Percentiles rank a stretch among this genome's conserved stretches.
Conservation (phyloP, 2,113 vertebrate species). For the Eonycteris spelaea region DNA sequence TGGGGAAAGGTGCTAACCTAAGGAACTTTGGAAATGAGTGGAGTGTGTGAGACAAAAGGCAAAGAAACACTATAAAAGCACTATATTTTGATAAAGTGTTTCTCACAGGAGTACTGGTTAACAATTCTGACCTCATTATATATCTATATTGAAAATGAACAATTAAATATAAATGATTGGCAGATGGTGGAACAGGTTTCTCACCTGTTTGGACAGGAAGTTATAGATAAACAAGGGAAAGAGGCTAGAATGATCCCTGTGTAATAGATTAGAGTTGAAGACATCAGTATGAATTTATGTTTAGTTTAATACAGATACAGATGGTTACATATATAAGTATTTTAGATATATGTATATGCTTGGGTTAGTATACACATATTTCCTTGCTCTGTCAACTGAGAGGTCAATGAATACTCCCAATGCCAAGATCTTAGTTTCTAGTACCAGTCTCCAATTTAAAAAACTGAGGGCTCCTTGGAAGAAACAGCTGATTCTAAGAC, state of each 20-base stretch:
- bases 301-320: background rate
- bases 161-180: background rate
- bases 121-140: background rate
- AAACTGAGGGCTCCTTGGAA: background rate
- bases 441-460: background rate
- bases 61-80: background rate
- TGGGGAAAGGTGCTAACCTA: background rate
- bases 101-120: background rate
- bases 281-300: background rate
- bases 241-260: background rate
- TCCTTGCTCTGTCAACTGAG: background rate
- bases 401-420: background rate
- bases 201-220: background rate
- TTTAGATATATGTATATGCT: background rate
- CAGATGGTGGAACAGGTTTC: background rate
- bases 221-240: background rate
- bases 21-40: background rate
- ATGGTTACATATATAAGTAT: background rate
- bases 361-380: background rate
- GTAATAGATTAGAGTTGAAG: background rate
- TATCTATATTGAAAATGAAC: background rate
- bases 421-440: background rate
- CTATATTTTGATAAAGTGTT: background rate
- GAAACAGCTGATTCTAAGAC: background rate
- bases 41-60: background rate